Percentiles rank a stretch among this genome's conserved stretches.
phyloP scores from a whole-genome alignment of 2,113 vertebrate species.

The Heliornis fulica region DNA sequence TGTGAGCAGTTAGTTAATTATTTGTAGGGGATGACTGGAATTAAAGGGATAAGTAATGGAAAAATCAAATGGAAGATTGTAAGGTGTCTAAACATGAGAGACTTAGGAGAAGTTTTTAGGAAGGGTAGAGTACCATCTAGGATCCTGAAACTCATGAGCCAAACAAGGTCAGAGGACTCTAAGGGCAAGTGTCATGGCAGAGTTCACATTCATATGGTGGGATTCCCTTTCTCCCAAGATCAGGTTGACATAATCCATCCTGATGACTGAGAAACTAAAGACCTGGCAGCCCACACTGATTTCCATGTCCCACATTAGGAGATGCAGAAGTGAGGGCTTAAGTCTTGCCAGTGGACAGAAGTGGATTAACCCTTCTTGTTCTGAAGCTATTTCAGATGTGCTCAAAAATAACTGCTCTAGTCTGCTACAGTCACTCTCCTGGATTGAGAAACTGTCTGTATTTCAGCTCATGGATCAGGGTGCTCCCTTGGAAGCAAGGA shows the following conservation, averaged over 20 bases:
- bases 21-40: fast-evolving
- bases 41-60: background rate
- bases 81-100: background rate
- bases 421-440: background rate
- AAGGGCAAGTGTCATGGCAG: background rate
- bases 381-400: background rate
- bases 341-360: background rate
- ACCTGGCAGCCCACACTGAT: background rate
- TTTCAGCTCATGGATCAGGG: background rate
- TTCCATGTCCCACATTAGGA: background rate
- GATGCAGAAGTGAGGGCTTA: background rate
- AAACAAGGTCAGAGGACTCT: background rate
- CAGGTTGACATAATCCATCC: background rate
- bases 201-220: background rate
- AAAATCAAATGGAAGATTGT: background rate
- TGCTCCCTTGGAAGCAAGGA: background rate
- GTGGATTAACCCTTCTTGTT: background rate
- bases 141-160: background rate
- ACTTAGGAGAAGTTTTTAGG: background rate
- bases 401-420: conserved; percentile 31
- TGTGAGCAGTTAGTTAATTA: background rate
- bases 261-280: background rate
- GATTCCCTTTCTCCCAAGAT: background rate
- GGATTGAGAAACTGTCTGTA: background rate
- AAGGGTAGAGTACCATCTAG: no score